A percentile compares a stretch with the other conserved stretches of the same genome.
These are phyloP conservation scores for Deroptyus accipitrinus DNA, from an alignment of 2,113 vertebrate species.

Conservation along the genomic window DNA sequence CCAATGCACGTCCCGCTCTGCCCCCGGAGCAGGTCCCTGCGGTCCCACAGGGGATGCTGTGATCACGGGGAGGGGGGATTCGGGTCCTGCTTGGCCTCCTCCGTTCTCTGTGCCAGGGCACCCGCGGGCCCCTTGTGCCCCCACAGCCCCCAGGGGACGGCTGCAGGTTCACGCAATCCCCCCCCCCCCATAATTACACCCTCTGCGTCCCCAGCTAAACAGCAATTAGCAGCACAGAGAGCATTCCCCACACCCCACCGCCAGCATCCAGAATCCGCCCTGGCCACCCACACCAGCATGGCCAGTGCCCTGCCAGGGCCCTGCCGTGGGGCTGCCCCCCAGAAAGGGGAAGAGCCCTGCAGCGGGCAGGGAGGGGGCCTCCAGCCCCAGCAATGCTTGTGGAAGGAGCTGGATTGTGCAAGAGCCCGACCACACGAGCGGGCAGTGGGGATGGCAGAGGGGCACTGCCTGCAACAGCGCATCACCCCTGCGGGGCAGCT, in stretches of 20 bases:
- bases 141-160: background rate
- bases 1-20: background rate
- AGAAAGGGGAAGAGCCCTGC: background rate
- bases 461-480: background rate
- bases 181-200: conserved; percentile 26
- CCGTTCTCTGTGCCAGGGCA: background rate
- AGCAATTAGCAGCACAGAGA: conserved; percentile 30
- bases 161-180: background rate
- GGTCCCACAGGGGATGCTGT: background rate
- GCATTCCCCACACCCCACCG: conserved; percentile 1
- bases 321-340: background rate
- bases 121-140: background rate
- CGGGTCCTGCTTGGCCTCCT: background rate
- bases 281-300: background rate
- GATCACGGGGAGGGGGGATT: background rate
- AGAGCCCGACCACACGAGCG: background rate
- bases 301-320: background rate
- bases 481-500: background rate
- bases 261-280: conserved; percentile 22
- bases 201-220: conserved; percentile 33
- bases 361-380: background rate
- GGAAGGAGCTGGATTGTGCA: background rate
- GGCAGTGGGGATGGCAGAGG: background rate
- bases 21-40: background rate
- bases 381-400: background rate